These are phyloP conservation scores for Centrocercus urophasianus DNA, from an alignment of 2,113 vertebrate species.

Conservation along the genomic window DNA sequence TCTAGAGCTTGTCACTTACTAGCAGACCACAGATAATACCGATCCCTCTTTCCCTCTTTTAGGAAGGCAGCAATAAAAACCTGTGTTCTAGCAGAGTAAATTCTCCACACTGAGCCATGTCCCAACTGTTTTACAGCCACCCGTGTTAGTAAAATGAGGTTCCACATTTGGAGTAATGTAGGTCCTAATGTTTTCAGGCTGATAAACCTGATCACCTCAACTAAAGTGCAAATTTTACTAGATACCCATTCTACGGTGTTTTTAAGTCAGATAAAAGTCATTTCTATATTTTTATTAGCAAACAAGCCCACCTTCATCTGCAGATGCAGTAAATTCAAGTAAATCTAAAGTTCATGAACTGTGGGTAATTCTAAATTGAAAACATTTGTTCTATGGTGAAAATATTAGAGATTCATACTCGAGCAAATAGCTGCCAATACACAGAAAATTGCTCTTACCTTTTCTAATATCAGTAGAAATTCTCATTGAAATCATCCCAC, in stretches of 20 bases:
- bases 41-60: not conserved
- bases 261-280: not conserved
- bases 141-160: not conserved
- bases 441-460: not conserved
- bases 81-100: not conserved
- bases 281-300: not conserved
- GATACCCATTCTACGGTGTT: not conserved
- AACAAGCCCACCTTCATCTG: not conserved
- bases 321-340: not conserved
- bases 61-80: not conserved
- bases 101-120: not conserved
- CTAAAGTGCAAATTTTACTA: not conserved
- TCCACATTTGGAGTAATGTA: not conserved
- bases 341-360: not conserved
- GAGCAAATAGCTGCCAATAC: not conserved
- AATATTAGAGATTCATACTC: not conserved
- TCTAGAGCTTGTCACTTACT: not conserved
- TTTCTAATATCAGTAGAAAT: not conserved
- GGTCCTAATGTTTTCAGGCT: not conserved
- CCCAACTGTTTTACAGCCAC: not conserved
- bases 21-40: not conserved
- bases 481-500: not conserved
- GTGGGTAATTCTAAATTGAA: not conserved
- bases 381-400: not conserved
- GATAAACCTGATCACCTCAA: not conserved